Conservation (phyloP, 2,797 vertebrate genomes). For the Bovichtus diacanthus region DNA sequence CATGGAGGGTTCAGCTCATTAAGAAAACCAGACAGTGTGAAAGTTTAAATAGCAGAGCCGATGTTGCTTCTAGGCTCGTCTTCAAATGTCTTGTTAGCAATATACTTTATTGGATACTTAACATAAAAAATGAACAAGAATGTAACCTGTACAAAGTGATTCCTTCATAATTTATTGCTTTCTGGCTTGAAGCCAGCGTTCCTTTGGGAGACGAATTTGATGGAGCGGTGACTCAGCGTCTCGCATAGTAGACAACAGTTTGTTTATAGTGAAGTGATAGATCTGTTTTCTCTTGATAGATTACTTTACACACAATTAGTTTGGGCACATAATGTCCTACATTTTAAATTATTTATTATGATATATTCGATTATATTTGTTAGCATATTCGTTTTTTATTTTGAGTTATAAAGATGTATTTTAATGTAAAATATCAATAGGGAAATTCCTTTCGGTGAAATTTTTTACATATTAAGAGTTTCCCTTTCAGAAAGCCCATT, state of each 20-base stretch:
- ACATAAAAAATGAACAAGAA: constrained; percentile 48
- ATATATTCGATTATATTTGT: not conserved
- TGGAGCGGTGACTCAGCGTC: constrained; percentile 41
- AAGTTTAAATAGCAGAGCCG: constrained; percentile 54
- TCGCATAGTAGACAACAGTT: constrained; percentile 20
- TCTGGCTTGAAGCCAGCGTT: constrained; percentile 39
- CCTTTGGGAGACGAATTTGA: constrained; percentile 42
- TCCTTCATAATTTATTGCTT: constrained; percentile 52
- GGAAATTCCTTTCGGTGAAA: not conserved
- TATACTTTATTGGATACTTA: constrained; percentile 54
- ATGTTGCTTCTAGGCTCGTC: constrained; percentile 54
- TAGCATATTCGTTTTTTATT: not conserved
- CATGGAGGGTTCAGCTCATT: constrained; percentile 58
- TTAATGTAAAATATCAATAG: not conserved
- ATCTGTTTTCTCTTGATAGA: constrained; percentile 29
- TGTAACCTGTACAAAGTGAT: constrained; percentile 37
- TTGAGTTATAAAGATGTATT: not conserved
- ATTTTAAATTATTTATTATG: constrained; percentile 21
- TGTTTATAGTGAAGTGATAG: constrained; percentile 30
- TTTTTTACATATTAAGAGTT: not conserved
- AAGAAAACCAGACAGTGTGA: constrained; percentile 62
- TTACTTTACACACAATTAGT: constrained; percentile 33
- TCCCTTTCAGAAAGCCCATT: not conserved
- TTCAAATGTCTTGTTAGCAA: constrained; percentile 58
- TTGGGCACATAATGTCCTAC: constrained; percentile 12